phyloP scores from a whole-genome alignment of 2,888 invertebrate species.

The Seira ritae region DNA sequence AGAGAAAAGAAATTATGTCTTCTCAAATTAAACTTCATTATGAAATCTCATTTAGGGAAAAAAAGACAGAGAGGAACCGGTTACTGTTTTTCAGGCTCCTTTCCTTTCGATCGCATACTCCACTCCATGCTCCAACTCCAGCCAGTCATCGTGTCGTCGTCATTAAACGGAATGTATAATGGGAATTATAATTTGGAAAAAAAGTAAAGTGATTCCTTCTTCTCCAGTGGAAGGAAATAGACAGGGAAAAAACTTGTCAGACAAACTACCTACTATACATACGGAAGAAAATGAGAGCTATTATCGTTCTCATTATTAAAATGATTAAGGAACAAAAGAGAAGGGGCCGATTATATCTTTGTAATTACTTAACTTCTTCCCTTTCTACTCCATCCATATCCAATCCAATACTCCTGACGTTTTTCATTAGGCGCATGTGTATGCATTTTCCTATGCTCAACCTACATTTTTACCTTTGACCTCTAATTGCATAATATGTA shows the following conservation, averaged over 20 bases:
- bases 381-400: not conserved
- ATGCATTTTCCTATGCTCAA: no score
- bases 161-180: conserved; percentile 10
- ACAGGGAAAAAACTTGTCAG: not conserved
- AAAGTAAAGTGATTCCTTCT: not conserved
- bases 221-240: not conserved
- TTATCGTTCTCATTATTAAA: conserved; percentile 52
- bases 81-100: conserved; percentile 16
- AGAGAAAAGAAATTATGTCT: conserved; percentile 24
- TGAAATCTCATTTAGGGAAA: conserved; percentile 30
- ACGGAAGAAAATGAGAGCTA: conserved; percentile 50
- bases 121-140: no score
- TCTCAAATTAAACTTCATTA: conserved; percentile 57
- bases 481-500: no score
- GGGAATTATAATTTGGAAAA: conserved; percentile 15
- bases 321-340: conserved; percentile 31
- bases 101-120: not conserved
- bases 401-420: no score
- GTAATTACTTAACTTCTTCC: not conserved
- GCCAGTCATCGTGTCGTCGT: conserved; percentile 16
- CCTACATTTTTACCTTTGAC: no score
- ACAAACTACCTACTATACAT: not conserved
- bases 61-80: conserved; percentile 11
- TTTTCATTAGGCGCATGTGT: no score
- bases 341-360: not conserved